These are phyloP conservation scores for Drosophila oshimai DNA, from an alignment of 1,140 invertebrate genomes.

Conservation along the genomic window DNA sequence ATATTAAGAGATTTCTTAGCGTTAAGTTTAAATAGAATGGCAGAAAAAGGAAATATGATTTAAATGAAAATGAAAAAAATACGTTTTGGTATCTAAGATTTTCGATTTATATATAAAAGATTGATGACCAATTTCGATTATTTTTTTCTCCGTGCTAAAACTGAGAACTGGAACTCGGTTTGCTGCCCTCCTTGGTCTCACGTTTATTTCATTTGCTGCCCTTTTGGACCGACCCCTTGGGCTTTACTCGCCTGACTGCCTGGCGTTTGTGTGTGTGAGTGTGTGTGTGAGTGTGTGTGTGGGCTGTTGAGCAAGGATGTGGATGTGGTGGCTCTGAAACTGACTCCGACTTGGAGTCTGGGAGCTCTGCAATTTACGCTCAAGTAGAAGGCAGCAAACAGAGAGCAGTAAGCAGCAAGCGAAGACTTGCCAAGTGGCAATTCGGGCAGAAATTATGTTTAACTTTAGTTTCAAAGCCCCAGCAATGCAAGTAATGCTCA, in stretches of 20 bases:
- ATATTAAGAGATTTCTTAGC: too few relatives aligned
- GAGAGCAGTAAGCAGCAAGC: constrained; percentile 28
- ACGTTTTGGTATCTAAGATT: too few relatives aligned
- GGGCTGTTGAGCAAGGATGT: constrained; percentile 36
- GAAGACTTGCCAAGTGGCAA: constrained; percentile 66
- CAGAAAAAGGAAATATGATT: too few relatives aligned
- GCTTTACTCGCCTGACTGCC: constrained; percentile 59
- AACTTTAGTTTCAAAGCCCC: constrained; percentile 75
- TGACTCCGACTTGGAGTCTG: constrained; percentile 42
- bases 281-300: constrained; percentile 6
- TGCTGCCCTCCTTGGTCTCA: constrained; percentile 47
- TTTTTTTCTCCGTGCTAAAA: not conserved
- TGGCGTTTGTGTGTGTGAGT: constrained; percentile 53
- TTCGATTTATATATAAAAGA: not conserved
- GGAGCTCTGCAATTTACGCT: constrained; percentile 71
- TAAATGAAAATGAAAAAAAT: too few relatives aligned
- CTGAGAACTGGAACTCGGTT: constrained; percentile 33
- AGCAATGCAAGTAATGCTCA: constrained; percentile 26
- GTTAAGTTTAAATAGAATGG: too few relatives aligned
- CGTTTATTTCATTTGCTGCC: constrained; percentile 62
- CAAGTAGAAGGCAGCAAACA: constrained; percentile 54
- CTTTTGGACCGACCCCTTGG: constrained; percentile 23
- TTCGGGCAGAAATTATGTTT: constrained; percentile 79
- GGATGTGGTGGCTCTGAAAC: constrained; percentile 45
- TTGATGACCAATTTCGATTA: not conserved